Conservation (phyloP, 2,888 invertebrate genomes). For the Aporophyla lueneburgensis region DNA sequence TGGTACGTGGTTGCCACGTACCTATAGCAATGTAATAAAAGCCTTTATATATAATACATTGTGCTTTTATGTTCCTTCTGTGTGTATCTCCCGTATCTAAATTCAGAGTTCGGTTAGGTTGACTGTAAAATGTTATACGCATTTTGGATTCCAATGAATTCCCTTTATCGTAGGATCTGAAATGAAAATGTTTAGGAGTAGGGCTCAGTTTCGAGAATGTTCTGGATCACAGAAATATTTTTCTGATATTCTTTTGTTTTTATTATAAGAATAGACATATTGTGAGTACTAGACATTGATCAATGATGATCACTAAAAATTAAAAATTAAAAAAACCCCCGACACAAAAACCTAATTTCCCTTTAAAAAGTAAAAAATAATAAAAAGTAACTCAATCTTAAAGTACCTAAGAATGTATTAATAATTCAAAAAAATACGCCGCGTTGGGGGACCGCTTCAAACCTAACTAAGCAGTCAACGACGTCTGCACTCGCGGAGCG, state of each 20-base stretch:
- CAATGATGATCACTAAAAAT: no score
- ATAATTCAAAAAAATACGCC: no score
- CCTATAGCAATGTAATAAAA: conserved; percentile 19
- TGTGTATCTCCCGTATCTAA: conserved; percentile 7
- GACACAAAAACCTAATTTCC: no score
- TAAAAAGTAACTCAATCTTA: no score
- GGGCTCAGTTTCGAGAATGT: not conserved
- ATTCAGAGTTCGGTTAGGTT: conserved; percentile 21
- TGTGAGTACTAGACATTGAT: not conserved
- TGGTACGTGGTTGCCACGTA: not conserved
- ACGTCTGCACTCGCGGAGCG: no score
- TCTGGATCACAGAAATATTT: not conserved
- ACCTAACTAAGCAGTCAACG: no score
- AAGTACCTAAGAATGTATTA: no score
- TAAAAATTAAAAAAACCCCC: no score
- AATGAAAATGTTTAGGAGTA: not conserved
- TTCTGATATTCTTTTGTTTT: not conserved
- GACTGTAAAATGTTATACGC: conserved; percentile 25
- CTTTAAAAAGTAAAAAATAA: no score
- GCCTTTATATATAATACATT: conserved; percentile 15
- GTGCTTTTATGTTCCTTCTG: conserved; percentile 23
- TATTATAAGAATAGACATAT: not conserved
- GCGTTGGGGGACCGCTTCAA: no score
- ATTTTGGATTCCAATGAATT: not conserved
- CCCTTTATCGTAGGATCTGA: not conserved